Conservation (phyloP, 2,888 invertebrate species). For the Piscicola geometra region DNA sequence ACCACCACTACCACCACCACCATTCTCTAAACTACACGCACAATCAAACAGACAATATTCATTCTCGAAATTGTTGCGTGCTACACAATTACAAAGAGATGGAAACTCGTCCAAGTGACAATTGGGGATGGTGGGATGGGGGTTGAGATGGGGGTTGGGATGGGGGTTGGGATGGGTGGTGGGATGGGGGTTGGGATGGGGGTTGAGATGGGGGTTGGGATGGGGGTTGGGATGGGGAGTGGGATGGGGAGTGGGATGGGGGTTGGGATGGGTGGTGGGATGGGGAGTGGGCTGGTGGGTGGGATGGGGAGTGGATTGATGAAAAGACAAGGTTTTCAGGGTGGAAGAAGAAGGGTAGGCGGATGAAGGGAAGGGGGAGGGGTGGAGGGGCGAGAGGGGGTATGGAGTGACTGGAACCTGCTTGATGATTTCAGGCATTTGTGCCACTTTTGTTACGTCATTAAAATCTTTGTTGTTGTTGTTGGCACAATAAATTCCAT, state of each 20-base stretch:
- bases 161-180: background rate
- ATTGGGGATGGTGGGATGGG: background rate
- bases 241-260: background rate
- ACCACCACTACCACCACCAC: constrained; percentile 15
- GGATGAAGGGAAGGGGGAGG: background rate
- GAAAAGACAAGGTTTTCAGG: background rate
- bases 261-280: background rate
- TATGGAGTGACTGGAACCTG: background rate
- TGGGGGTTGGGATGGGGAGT: background rate
- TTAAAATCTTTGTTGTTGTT: background rate
- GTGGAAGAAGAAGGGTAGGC: background rate
- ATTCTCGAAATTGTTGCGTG: too few species aligned
- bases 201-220: background rate
- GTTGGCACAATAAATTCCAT: background rate
- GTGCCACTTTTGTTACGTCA: background rate
- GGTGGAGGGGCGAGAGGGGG: background rate
- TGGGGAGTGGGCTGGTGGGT: background rate
- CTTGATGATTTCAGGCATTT: background rate
- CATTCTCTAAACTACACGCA: background rate
- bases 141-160: background rate
- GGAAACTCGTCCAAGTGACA: too few species aligned
- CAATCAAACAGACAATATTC: too few species aligned
- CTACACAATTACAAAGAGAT: too few species aligned
- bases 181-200: background rate
- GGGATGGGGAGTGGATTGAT: background rate